Conservation (phyloP, 1,140 invertebrate genomes). For the Littorina saxatilis region DNA sequence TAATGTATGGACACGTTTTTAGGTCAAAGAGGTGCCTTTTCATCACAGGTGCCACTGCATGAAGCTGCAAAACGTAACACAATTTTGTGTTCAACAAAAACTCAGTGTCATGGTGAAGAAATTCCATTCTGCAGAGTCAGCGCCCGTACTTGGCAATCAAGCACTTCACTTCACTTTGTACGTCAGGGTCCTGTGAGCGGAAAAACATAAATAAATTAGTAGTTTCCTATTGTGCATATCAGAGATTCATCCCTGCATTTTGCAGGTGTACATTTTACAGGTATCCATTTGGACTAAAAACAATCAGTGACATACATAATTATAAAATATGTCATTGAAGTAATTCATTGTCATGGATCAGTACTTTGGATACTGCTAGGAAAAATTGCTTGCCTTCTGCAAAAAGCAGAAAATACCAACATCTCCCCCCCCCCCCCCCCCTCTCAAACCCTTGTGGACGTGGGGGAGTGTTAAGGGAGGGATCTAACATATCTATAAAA, state of each 20-base stretch:
- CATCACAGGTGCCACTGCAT: too few relatives aligned
- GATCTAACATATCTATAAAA: neutral
- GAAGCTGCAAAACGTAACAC: too few relatives aligned
- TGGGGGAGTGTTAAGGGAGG: neutral
- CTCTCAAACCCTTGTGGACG: neutral
- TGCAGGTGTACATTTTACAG: neutral
- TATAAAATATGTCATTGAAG: neutral
- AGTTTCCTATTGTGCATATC: neutral
- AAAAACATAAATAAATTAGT: neutral
- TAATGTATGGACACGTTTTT: too few relatives aligned
- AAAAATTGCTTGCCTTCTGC: neutral
- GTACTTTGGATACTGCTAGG: too few relatives aligned
- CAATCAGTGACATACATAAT: neutral
- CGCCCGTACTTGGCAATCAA: neutral
- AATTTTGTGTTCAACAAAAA: too few relatives aligned
- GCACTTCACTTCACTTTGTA: neutral
- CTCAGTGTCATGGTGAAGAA: too few relatives aligned
- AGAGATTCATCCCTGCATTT: neutral
- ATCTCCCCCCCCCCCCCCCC: neutral
- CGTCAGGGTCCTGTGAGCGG: neutral
- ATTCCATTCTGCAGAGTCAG: neutral
- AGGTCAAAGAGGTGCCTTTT: too few relatives aligned
- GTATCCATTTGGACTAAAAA: neutral
- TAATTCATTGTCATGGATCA: too few relatives aligned
- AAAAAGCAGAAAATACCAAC: neutral